phyloP scores from a whole-genome alignment of 1,140 invertebrate species.

The Drosophila sturtevanti region DNA sequence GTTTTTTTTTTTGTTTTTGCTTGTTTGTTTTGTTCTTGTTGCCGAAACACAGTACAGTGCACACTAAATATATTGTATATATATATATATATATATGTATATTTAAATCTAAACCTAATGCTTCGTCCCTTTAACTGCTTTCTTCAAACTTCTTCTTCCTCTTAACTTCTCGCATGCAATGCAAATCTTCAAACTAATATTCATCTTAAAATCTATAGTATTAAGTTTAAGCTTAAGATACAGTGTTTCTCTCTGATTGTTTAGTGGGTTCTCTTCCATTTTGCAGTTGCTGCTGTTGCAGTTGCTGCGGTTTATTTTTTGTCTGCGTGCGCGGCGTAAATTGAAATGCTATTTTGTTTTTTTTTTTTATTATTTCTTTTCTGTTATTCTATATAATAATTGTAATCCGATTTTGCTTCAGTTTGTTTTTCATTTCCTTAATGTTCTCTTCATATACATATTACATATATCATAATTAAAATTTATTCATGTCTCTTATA shows the following conservation, averaged over 20 bases:
- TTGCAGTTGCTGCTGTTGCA: constrained; percentile 27
- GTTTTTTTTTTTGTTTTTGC: too few relatives aligned
- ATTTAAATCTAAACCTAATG: neutral
- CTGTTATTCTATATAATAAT: neutral
- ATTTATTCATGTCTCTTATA: constrained; percentile 36
- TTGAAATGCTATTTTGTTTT: constrained; percentile 49
- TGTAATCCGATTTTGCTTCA: constrained; percentile 3
- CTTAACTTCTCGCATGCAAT: constrained; percentile 14
- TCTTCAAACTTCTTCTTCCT: constrained; percentile 26
- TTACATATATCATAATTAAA: constrained; percentile 36
- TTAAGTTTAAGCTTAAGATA: constrained; percentile 77
- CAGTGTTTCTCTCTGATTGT: constrained; percentile 72
- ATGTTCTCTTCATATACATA: constrained; percentile 26
- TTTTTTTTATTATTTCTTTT: too few relatives aligned
- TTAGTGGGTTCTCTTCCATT: constrained; percentile 61
- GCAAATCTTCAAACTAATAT: constrained; percentile 58
- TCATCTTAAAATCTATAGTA: constrained; percentile 58
- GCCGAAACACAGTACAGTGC: constrained; percentile 81
- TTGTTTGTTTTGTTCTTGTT: constrained; percentile 59
- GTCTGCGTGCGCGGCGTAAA: constrained; percentile 40
- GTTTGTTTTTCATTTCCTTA: neutral
- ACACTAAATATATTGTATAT: constrained; percentile 19
- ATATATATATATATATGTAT: constrained; percentile 4
- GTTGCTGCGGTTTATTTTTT: neutral
- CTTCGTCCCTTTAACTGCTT: constrained; percentile 22